These are phyloP conservation scores for Acrocephalus kingi DNA, from an alignment of 2,113 vertebrate genomes.

Conservation along the genomic window DNA sequence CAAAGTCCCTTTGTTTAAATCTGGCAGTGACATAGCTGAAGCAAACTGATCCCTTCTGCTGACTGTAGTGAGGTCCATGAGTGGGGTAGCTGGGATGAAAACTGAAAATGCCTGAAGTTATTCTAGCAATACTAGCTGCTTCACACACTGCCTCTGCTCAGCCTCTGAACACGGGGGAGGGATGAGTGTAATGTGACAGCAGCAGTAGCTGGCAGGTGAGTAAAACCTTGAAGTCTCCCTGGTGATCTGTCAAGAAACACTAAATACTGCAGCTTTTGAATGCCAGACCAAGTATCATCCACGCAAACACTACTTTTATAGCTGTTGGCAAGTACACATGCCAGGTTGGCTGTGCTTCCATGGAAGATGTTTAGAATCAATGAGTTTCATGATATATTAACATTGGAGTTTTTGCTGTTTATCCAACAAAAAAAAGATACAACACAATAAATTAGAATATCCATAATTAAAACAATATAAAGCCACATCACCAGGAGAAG, in stretches of 20 bases:
- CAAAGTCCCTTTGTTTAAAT: neutral
- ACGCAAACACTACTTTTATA: neutral
- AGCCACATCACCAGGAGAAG: neutral
- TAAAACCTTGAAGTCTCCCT: constrained; percentile 4
- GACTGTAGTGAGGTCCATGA: neutral
- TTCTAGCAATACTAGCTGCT: neutral
- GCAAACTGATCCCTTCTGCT: neutral
- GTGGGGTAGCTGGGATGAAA: neutral
- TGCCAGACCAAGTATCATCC: neutral
- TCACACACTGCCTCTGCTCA: neutral
- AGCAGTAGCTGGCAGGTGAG: constrained; percentile 3
- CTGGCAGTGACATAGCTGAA: neutral
- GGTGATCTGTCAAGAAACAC: constrained; percentile 21
- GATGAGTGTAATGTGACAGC: neutral
- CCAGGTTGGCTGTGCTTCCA: constrained; percentile 30
- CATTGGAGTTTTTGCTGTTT: neutral
- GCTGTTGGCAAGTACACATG: neutral
- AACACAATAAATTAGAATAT: neutral
- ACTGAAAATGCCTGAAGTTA: neutral
- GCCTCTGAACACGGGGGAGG: neutral
- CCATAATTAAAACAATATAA: constrained; percentile 12
- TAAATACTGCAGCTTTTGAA: constrained; percentile 23
- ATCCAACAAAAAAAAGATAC: neutral
- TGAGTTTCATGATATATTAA: neutral
- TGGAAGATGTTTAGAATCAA: neutral